These are phyloP conservation scores for Limnephilus marmoratus DNA, from an alignment of 2,888 invertebrate genomes.

Conservation along the genomic window DNA sequence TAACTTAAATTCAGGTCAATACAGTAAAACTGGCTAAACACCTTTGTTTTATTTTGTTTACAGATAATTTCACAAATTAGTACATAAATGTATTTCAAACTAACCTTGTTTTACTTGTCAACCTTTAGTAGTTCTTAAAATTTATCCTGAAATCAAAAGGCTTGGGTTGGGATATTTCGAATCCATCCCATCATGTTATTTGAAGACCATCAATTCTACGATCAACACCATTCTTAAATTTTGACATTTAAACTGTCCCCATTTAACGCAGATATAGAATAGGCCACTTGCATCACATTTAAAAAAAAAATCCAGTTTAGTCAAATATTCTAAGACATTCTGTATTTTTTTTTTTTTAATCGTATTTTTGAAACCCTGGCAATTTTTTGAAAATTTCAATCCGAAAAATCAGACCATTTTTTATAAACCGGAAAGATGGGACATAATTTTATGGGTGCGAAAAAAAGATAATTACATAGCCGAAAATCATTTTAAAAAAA, in stretches of 20 bases:
- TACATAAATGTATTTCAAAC: neutral
- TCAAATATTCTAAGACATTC: too few species aligned
- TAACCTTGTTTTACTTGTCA: neutral
- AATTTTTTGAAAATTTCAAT: too few species aligned
- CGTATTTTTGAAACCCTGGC: too few species aligned
- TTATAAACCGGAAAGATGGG: too few species aligned
- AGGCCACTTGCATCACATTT: too few species aligned
- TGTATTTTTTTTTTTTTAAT: too few species aligned
- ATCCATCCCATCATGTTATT: neutral
- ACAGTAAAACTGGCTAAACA: neutral
- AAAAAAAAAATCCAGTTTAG: too few species aligned
- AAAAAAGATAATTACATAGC: too few species aligned
- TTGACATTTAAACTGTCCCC: neutral
- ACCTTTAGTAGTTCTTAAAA: neutral
- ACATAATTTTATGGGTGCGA: too few species aligned
- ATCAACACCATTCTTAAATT: neutral
- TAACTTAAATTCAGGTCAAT: conserved; percentile 2
- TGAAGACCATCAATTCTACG: neutral
- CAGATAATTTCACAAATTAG: neutral
- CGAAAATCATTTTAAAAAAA: too few species aligned
- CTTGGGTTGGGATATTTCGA: neutral
- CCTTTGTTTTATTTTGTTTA: neutral
- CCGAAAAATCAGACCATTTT: too few species aligned
- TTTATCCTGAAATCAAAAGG: neutral
- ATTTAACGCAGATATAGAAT: neutral